These are phyloP conservation scores for Sericinus montela DNA, from an alignment of 2,888 invertebrate species.

Conservation along the genomic window DNA sequence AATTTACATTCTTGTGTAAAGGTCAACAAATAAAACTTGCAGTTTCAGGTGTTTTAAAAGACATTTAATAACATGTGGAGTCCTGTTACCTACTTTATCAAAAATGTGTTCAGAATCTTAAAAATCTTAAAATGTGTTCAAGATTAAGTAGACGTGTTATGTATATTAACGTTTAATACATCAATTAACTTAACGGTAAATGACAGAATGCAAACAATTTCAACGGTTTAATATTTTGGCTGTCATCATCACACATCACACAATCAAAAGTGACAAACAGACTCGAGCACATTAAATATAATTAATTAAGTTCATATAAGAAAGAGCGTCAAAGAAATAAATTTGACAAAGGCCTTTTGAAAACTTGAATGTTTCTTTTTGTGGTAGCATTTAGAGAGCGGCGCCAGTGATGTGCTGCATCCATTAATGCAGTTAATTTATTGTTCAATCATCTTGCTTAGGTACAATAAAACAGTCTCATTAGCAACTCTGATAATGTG, in stretches of 20 bases:
- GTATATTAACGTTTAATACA: neutral
- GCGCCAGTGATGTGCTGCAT: constrained; percentile 54
- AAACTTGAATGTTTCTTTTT: constrained; percentile 44
- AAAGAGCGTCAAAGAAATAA: constrained; percentile 20
- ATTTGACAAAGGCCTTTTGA: constrained; percentile 13
- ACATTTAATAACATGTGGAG: too few species aligned
- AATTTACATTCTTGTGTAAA: too few species aligned
- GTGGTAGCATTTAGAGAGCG: constrained; percentile 57
- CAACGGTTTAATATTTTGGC: constrained; percentile 24
- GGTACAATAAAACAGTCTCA: constrained; percentile 13
- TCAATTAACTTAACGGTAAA: neutral
- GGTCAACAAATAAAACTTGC: too few species aligned
- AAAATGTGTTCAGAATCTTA: too few species aligned
- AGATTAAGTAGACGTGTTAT: too few species aligned
- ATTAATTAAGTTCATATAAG: constrained; percentile 66
- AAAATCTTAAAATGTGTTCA: too few species aligned
- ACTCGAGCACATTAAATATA: constrained; percentile 58
- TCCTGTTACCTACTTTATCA: too few species aligned
- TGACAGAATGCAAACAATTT: constrained; percentile 5
- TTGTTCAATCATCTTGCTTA: constrained; percentile 39
- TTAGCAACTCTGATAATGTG: constrained; percentile 21
- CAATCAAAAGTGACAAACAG: constrained; percentile 34
- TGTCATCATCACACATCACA: constrained; percentile 24
- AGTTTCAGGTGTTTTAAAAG: too few species aligned
- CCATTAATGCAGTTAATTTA: constrained; percentile 36